These are phyloP conservation scores for Bembecia ichneumoniformis DNA, from an alignment of 2,888 invertebrate genomes.

Conservation along the genomic window DNA sequence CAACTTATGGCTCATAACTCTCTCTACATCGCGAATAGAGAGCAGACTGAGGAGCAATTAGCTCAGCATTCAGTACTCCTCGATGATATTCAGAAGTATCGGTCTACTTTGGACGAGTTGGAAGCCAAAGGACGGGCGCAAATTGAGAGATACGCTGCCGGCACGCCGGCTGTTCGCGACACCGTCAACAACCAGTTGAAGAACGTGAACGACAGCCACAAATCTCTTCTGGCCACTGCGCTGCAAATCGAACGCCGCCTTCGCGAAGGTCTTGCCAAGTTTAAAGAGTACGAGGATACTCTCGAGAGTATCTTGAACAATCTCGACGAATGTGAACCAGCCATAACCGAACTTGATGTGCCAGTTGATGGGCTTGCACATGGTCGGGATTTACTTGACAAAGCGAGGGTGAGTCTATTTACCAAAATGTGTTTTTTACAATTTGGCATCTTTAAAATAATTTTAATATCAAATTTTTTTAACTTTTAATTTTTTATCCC, in stretches of 20 bases:
- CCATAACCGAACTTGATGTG: conserved; percentile 82
- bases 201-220: conserved; percentile 94
- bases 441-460: too few species aligned
- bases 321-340: conserved; percentile 84
- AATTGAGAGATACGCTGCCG: conserved; percentile 82
- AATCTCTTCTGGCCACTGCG: conserved; percentile 89
- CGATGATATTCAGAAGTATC: conserved; percentile 86
- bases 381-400: conserved; percentile 80
- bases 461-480: not conserved
- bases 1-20: conserved; percentile 97
- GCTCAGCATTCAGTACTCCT: conserved; percentile 86
- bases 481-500: too few species aligned
- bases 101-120: conserved; percentile 83
- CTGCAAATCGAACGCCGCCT: conserved; percentile 91
- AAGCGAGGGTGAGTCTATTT: conserved; percentile 75
- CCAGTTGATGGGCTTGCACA: conserved; percentile 82
- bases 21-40: conserved; percentile 89
- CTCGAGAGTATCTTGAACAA: conserved; percentile 87
- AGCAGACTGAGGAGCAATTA: conserved; percentile 92
- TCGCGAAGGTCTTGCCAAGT: conserved; percentile 89
- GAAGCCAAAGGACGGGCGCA: conserved; percentile 87
- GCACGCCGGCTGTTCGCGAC: conserved; percentile 80
- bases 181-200: conserved; percentile 88
- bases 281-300: conserved; percentile 93
- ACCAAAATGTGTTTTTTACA: too few species aligned